These are phyloP conservation scores for Montipora cactus DNA, from an alignment of 64 coral and sea anemone genomes.

Conservation along the genomic window DNA sequence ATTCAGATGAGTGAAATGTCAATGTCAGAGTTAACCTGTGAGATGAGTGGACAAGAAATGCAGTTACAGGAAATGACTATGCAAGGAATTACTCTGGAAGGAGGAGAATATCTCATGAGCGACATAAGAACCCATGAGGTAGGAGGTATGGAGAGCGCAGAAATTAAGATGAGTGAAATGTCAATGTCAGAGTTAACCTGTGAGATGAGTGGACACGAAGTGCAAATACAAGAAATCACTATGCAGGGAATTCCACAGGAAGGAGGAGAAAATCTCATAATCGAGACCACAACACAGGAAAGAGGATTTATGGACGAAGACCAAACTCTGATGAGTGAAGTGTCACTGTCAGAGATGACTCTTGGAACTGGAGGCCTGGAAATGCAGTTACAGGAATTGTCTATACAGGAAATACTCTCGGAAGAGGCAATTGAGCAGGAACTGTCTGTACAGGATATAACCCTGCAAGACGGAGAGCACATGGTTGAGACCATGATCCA, in stretches of 20 bases:
- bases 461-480: not conserved
- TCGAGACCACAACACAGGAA: not conserved
- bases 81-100: not conserved
- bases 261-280: not conserved
- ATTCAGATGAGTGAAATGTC: no score
- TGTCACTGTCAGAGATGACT: not conserved
- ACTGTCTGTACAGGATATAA: not conserved
- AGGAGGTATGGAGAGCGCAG: not conserved
- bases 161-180: not conserved
- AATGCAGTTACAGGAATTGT: not conserved
- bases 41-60: no score
- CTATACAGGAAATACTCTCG: not conserved
- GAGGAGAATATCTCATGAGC: not conserved
- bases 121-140: not conserved
- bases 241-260: constrained; percentile 1
- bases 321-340: not conserved
- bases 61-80: no score
- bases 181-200: constrained; percentile 1
- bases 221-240: not conserved
- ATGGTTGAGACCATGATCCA: not conserved
- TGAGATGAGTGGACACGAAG: constrained; percentile 3
- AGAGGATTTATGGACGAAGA: not conserved
- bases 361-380: not conserved
- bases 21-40: no score
- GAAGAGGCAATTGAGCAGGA: not conserved